phyloP scores from a whole-genome alignment of 1,140 invertebrate species.

The Heterodera schachtii region DNA sequence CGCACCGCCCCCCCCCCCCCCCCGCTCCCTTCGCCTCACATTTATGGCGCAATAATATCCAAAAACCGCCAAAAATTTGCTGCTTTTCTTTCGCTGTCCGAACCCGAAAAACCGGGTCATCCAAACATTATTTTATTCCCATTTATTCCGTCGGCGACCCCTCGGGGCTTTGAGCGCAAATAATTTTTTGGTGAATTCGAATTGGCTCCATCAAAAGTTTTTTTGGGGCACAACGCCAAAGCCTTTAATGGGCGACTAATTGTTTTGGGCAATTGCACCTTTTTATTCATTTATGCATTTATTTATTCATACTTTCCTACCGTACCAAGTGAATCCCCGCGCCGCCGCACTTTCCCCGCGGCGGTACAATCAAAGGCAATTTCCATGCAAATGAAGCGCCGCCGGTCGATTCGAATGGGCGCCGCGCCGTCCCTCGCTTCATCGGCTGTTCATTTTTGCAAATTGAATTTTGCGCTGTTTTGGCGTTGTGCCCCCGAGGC shows the following conservation, averaged over 20 bases:
- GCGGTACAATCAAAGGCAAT: conserved; percentile 1
- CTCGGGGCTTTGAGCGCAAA: not conserved
- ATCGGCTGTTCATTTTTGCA: not conserved
- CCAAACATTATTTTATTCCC: not conserved
- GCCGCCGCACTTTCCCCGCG: too few species aligned
- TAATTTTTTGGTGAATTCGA: not conserved
- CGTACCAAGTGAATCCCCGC: not conserved
- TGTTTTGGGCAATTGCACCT: not conserved
- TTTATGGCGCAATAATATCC: conserved; percentile 6
- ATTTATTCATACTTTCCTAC: not conserved
- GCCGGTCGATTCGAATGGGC: too few species aligned
- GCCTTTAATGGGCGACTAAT: not conserved
- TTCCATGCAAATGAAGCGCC: not conserved
- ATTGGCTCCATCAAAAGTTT: conserved; percentile 5
- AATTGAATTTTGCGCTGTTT: not conserved
- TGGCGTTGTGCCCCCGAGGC: not conserved
- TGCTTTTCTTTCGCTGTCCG: not conserved
- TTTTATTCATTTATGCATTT: not conserved
- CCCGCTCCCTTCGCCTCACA: not conserved
- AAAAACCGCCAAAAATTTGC: conserved; percentile 6
- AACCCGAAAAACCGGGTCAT: conserved; percentile 13
- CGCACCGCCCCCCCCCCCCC: not conserved
- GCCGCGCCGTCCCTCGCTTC: not conserved
- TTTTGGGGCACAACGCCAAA: conserved; percentile 1
- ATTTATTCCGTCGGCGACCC: not conserved